Evolutionary conservation across 2,888 invertebrate species (phyloP).

Genomic region (Gari tellinella): DNA sequence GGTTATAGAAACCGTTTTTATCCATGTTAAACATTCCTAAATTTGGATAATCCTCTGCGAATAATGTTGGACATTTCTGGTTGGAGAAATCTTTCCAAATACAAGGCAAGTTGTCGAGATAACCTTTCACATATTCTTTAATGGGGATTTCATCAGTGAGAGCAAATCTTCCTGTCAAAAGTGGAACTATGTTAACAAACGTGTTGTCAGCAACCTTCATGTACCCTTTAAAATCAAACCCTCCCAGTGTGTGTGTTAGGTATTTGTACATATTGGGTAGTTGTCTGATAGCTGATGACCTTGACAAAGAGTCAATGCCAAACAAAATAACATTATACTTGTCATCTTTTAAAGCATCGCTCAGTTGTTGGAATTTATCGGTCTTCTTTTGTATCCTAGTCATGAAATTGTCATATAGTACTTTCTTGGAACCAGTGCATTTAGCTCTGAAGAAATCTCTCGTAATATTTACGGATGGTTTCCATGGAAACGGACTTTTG

Average conservation of each 20-base stretch:
- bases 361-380: background rate
- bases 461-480: conserved; percentile 1
- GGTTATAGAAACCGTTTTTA: conserved; percentile 39
- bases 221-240: conserved; percentile 36
- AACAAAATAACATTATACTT: conserved; percentile 35
- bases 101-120: conserved; percentile 49
- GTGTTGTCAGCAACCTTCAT: conserved; percentile 48
- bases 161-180: conserved; percentile 26
- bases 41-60: conserved; percentile 56
- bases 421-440: background rate
- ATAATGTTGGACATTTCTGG: conserved; percentile 42
- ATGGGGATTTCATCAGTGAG: conserved; percentile 6
- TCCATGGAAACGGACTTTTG: background rate
- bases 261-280: conserved; percentile 36
- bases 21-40: conserved; percentile 42
- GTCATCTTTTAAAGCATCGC: background rate
- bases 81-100: conserved; percentile 52
- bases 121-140: conserved; percentile 11
- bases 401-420: conserved; percentile 7
- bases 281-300: conserved; percentile 31
- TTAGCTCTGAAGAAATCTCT: conserved; percentile 5
- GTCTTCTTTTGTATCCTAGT: conserved; percentile 3
- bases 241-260: conserved; percentile 28
- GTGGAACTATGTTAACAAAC: conserved; percentile 33
- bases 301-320: conserved; percentile 44